Base-by-base conservation (phyloP, 2,113 vertebrate species). In the Chamaea fasciata region DNA sequence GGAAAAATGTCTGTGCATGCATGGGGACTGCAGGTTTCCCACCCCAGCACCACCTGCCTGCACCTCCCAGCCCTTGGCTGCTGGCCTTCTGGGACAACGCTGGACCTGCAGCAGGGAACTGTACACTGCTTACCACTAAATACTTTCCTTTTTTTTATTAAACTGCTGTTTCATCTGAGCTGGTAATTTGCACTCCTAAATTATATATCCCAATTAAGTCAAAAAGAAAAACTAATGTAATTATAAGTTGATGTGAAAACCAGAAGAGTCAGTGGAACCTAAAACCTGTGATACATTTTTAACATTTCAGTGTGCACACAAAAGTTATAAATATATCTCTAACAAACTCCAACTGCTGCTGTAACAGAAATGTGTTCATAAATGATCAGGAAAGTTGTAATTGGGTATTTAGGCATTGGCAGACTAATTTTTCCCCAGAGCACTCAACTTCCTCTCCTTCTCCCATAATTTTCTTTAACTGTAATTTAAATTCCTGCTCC, bases 81-180 rank as follows among this genome's bases (percentile, higher is more conserved):
- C 1, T 1, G 22, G 11, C 10, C 31, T 77, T n/a, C 18, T 59
- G 55, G 18, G 12, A 64, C 13, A 44, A 2, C 0, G 0, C 9
- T 20, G 22, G 42, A 87, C 42, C n/a, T 78, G 35, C 31, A 2
- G 1, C 49, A 77, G 44, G 23, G 42, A 65, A 31, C 23, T 4
- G 3, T 21, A 19, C 1, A 2, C 5, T 63, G 37, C 11, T 60
- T 15, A 10, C 44, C 0, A 4, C 14, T 60, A 31, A 55, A 69
- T 69, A 39, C 6, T 37, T 49, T 28, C 31, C 7, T 47, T 73
- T 76, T 60, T 81, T 59, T 56, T 1, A 23, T 83, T 60, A 35
- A 73, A 41, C 3, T 46, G 11, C 26, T 63, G 15, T 49, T 68
- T 86, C 50, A 37, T 27, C 63, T 50, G 50, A 33, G 42, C 26